Conservation (phyloP, 2,113 vertebrate species). For the Nestor notabilis region DNA sequence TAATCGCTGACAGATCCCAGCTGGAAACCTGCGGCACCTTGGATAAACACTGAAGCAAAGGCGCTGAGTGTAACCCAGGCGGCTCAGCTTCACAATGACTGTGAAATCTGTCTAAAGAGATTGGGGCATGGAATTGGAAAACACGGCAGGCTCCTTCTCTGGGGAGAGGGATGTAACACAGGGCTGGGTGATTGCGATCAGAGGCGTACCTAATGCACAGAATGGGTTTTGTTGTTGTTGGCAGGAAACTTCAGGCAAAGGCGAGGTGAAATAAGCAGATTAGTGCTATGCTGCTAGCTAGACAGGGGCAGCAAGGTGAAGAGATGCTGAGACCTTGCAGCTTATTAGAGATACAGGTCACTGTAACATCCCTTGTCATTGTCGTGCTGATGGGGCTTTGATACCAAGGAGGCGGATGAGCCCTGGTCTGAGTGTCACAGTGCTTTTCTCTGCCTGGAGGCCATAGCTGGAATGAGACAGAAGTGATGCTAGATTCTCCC, state of each 20-base stretch:
- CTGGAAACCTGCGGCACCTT: conserved; percentile 27
- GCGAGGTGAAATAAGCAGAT: background rate
- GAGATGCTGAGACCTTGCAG: background rate
- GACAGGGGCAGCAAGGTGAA: background rate
- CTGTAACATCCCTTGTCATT: background rate
- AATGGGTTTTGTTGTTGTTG: background rate
- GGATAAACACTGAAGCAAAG: background rate
- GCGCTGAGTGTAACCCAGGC: background rate
- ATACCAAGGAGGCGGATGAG: background rate
- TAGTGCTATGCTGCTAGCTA: background rate
- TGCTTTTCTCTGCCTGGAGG: background rate
- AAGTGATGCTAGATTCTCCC: background rate
- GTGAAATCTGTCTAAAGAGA: conserved; percentile 48
- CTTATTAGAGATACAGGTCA: background rate
- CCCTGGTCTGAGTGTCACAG: accelerated
- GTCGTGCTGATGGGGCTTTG: background rate
- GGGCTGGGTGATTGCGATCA: background rate
- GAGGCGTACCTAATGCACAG: background rate
- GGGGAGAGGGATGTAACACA: background rate
- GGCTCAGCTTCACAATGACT: background rate
- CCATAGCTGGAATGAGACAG: background rate
- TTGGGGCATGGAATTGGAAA: background rate
- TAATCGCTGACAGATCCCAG: conserved; percentile 27
- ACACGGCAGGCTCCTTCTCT: background rate
- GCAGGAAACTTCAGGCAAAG: background rate